Evolutionary conservation across 2,113 vertebrate genomes (phyloP).

Genomic region (Xiphophorus maculatus): DNA sequence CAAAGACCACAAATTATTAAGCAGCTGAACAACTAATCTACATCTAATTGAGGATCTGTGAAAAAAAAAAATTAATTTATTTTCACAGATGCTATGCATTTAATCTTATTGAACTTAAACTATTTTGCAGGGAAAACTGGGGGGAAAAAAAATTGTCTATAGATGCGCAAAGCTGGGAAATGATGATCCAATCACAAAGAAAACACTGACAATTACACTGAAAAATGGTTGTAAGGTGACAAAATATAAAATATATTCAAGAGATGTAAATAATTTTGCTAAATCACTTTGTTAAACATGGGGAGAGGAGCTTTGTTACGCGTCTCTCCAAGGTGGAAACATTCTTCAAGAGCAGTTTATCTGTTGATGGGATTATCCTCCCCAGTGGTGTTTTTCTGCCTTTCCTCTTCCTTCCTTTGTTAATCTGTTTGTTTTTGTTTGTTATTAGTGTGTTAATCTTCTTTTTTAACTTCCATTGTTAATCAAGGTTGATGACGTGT

Average conservation of each 20-base stretch:
- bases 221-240: neutral
- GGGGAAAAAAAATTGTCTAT: neutral
- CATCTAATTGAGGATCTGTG: neutral
- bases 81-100: neutral
- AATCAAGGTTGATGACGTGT: neutral
- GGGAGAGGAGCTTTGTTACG: no score
- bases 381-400: neutral
- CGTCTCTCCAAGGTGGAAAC: no score
- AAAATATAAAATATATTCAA: no score
- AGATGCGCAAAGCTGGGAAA: neutral
- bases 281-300: no score
- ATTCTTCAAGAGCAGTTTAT: no score
- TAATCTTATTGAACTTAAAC: neutral
- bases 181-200: neutral
- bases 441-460: neutral
- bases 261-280: neutral
- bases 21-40: neutral
- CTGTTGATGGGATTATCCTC: no score
- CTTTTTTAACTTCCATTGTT: neutral
- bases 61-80: neutral
- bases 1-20: neutral
- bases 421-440: neutral
- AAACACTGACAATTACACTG: neutral
- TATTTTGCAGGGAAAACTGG: neutral
- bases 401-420: neutral